phyloP scores from a whole-genome alignment of 2,888 invertebrate genomes.

The Cantharis rustica region DNA sequence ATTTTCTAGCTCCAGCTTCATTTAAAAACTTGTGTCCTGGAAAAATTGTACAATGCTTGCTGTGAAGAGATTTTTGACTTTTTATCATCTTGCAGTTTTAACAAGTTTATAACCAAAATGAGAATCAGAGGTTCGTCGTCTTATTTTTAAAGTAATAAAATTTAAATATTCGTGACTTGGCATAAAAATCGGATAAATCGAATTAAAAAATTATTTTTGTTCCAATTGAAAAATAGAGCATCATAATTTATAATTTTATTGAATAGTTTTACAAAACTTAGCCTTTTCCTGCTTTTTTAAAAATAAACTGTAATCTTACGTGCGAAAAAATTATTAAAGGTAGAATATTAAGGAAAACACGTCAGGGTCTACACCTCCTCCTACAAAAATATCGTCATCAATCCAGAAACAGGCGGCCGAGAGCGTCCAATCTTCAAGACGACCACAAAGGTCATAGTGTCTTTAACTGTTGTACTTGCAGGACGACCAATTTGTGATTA shows the following conservation, averaged over 20 bases:
- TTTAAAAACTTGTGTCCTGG: background rate
- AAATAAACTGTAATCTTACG: background rate
- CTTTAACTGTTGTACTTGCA: constrained; percentile 13
- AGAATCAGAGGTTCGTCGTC: background rate
- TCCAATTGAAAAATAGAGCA: background rate
- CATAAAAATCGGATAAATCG: background rate
- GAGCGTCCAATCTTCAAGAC: constrained; percentile 16
- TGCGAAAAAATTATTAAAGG: background rate
- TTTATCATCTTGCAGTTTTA: background rate
- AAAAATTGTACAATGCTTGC: background rate
- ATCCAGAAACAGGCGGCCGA: constrained; percentile 18
- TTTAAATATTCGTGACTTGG: background rate
- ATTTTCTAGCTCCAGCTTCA: background rate
- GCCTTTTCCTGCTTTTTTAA: background rate
- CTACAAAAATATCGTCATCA: constrained; percentile 23
- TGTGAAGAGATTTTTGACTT: background rate
- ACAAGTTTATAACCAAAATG: background rate
- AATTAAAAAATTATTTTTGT: background rate
- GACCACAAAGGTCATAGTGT: constrained; percentile 20
- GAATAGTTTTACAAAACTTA: background rate
- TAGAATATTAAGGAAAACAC: background rate
- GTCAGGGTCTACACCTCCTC: constrained; percentile 11
- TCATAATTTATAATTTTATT: background rate
- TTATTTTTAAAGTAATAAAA: background rate
- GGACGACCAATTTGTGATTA: background rate